Base-by-base conservation (phyloP, 2,797 vertebrate species). In the Chaetophractus vellerosus region DNA sequence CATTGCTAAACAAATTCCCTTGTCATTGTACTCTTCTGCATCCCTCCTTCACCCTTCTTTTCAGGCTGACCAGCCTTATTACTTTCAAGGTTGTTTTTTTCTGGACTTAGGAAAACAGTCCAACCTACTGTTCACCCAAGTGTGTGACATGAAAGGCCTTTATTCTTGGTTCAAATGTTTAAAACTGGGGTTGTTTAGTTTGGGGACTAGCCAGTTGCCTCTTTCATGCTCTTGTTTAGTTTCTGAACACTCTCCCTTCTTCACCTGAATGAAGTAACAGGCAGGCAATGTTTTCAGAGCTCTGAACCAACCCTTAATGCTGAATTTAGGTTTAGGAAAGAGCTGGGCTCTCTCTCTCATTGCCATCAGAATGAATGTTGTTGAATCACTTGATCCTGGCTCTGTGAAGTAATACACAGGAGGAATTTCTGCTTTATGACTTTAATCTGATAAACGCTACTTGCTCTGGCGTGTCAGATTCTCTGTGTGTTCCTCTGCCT, bases 381-480 rank as follows among this genome's bases (percentile, higher is more conserved):
- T 52, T 71, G 96, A 96, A 91, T 97, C 94, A 9, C 91, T 97
- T 97, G 90, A 96, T 98, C 90, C 95, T 48, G 87, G 91, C 14
- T 4, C 0, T 92, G 18, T 94, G 92, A 96, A 90, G 95, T 95
- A 92, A 7, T 95, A 85, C 93, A 90, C 75, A 93, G 85, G 90
- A 96, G 81, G 80, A 96, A 95, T 88, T 48, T 88, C 90, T 96
- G 86, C 63, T 97, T 69, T 96, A 93, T 94, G 64, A 95, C 78
- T 59, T 48, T 74, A 96, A 85, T 97, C 72, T 61, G 86, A 72
- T 96, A 95, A 97, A 83, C 64, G 71, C 38, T 9, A 0, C 41
- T 11, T 50, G 83, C 80, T 81, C 71, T 93, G 50, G n/a, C 23
- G 24, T 92, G 72, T 71, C 72, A 33, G 50, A 87, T 91, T 96